Conservation (phyloP, 2,888 invertebrate genomes). For the Pterostichus niger region DNA sequence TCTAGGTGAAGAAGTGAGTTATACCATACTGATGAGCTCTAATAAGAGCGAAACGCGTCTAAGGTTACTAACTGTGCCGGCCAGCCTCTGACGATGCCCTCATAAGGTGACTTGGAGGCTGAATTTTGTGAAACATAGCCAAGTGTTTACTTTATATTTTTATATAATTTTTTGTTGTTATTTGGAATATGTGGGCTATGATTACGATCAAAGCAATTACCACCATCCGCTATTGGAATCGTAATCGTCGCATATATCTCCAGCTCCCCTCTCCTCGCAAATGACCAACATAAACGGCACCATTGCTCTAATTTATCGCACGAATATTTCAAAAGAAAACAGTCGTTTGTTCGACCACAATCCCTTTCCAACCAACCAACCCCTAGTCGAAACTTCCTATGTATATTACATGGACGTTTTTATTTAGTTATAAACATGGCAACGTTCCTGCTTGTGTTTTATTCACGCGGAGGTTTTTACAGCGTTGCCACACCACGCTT, state of each 20-base stretch:
- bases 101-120: no score
- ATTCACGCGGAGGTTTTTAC: constrained; percentile 42
- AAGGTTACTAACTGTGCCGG: no score
- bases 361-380: neutral
- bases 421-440: constrained; percentile 50
- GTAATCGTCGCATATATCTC: neutral
- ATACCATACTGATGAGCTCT: no score
- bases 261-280: neutral
- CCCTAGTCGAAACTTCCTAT: constrained; percentile 26
- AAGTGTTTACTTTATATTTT: no score
- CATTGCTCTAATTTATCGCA: constrained; percentile 57
- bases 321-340: constrained; percentile 61
- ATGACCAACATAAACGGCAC: constrained; percentile 55
- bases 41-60: no score
- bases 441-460: constrained; percentile 1
- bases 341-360: constrained; percentile 24
- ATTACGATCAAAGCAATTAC: constrained; percentile 32
- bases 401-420: constrained; percentile 45
- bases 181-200: no score
- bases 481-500: constrained; percentile 2
- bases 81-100: no score
- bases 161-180: no score
- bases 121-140: no score
- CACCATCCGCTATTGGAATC: neutral
- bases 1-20: no score